Base-by-base conservation (phyloP, 2,113 vertebrate genomes). In the Lichenostomus cassidix region DNA sequence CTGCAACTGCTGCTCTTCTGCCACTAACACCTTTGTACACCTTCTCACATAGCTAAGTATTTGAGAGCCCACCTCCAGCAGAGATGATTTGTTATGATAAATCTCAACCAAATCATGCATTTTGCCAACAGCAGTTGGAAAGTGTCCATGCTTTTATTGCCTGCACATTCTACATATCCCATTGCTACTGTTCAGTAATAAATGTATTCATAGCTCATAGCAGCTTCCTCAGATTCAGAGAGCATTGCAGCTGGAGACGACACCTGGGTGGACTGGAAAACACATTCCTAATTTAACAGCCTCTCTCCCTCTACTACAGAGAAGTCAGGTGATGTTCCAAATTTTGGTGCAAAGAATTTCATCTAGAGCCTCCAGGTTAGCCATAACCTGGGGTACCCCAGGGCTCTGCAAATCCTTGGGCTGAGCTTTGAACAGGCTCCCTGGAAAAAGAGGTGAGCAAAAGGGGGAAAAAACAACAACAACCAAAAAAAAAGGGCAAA, bases 81-180 rank as follows among this genome's bases (percentile, higher is more conserved):
- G 78, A 82, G 89, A 14, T 69, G 44, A 68, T 76, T 76, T 82
- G 83, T 76, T 83, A 46, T 9, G 63, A 93, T 62, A 91, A 95
- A 73, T 46, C 84, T 93, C 77, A 25, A 58, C 62, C 84, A 92
- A 89, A 87, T 8, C 70, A 28, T 87, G 65, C 12, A 0, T 58
- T 94, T 69, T 85, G 83, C 89, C 89, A 89, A 20, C 58, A 91
- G 81, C 84, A 65, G 28, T 60, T 96, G 87, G 92, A 87, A 89
- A 70, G 21, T 2, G n/a, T 76, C 87, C 78, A n/a, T 15, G n/a
- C 6, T 75, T 86, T 91, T 89, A 94, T 60, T 84, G 77, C 73
- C 4, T 14, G 17, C 56, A 27, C 41, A 14, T 37, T 41, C 64
- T 35, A 20, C 74, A 13, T 12, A 31, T 78, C 87, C 89, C 87